phyloP scores from a whole-genome alignment of 2,888 invertebrate genomes.

The Gastracanthus pulcherrimus region DNA sequence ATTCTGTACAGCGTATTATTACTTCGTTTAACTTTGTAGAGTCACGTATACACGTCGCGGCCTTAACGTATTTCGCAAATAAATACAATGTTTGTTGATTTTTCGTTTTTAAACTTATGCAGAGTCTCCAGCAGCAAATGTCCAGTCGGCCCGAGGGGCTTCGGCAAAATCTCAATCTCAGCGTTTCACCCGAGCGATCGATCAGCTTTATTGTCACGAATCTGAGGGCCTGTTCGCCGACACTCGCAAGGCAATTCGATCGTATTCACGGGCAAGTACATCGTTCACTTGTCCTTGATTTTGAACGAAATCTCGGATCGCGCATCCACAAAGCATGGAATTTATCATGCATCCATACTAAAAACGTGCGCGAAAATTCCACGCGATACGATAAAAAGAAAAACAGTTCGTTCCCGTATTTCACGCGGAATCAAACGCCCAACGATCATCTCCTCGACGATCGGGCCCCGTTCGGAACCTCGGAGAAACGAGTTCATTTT shows the following conservation, averaged over 20 bases:
- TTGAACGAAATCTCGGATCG: neutral
- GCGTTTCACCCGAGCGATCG: neutral
- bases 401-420: neutral
- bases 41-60: conserved; percentile 1
- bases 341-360: neutral
- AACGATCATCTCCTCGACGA: neutral
- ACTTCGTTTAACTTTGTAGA: conserved; percentile 30
- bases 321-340: neutral
- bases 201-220: conserved; percentile 1
- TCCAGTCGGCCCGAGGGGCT: neutral
- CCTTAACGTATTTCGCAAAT: neutral
- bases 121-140: neutral
- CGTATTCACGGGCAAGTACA: neutral
- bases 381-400: neutral
- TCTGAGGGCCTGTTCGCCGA: neutral
- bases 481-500: too few species aligned
- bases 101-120: conserved; percentile 1
- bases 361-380: neutral
- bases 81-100: conserved; percentile 19
- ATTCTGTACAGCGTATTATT: conserved; percentile 43
- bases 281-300: neutral
- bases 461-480: too few species aligned
- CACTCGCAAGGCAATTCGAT: neutral
- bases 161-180: too few species aligned
- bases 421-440: neutral